Conservation (phyloP, 2,888 invertebrate genomes). For the Eupelmus urozonus region DNA sequence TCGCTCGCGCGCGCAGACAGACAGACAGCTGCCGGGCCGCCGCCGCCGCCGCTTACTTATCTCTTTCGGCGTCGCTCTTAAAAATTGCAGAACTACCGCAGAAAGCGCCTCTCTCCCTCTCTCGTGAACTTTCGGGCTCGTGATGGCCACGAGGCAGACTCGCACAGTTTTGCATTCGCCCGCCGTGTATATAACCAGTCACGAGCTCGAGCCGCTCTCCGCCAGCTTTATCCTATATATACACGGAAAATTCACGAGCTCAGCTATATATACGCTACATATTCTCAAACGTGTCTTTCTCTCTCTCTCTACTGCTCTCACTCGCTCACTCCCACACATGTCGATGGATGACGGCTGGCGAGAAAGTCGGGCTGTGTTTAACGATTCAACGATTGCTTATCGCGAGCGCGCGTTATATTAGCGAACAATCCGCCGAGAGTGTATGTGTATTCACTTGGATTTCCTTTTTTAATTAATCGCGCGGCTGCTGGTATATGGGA, state of each 20-base stretch:
- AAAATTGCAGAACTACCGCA: slow-evolving; percentile 20
- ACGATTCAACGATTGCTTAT: slow-evolving; percentile 49
- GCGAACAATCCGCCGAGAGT: slow-evolving; percentile 30
- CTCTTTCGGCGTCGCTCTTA: too few relatives aligned
- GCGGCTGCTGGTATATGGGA: slow-evolving; percentile 1
- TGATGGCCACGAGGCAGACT: slow-evolving; percentile 63
- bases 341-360: slow-evolving; percentile 17
- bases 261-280: neutral
- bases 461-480: slow-evolving; percentile 55
- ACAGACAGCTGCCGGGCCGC: too few relatives aligned
- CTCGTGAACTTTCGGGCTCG: slow-evolving; percentile 46
- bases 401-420: slow-evolving; percentile 43
- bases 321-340: neutral
- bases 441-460: slow-evolving; percentile 9
- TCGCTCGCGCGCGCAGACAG: too few relatives aligned
- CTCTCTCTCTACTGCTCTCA: neutral
- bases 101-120: neutral
- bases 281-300: slow-evolving; percentile 4
- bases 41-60: too few relatives aligned
- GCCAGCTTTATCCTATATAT: neutral
- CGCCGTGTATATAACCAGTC: neutral
- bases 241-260: slow-evolving; percentile 23
- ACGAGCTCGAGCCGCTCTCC: neutral
- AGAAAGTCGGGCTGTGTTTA: slow-evolving; percentile 27
- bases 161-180: neutral